These are phyloP conservation scores for Perodicticus potto DNA, from an alignment of 2,797 vertebrate genomes.

Conservation along the genomic window DNA sequence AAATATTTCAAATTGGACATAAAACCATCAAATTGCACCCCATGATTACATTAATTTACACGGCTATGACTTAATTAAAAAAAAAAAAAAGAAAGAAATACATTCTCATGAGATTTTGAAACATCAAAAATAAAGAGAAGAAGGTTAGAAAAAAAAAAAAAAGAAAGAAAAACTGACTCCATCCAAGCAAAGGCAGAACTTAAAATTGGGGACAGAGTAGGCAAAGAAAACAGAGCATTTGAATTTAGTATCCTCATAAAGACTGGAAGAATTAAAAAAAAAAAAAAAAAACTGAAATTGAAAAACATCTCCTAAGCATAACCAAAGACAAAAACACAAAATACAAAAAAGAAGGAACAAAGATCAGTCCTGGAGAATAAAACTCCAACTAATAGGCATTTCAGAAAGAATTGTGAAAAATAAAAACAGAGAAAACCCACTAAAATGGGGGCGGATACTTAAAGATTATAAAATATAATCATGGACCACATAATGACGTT, in stretches of 20 bases:
- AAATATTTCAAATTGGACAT: too few relatives aligned
- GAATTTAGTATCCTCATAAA: not conserved
- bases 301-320: not conserved
- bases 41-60: too few relatives aligned
- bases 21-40: too few relatives aligned
- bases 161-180: not conserved
- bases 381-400: not conserved
- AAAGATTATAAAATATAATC: not conserved
- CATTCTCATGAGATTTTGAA: too few relatives aligned
- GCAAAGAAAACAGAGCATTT: not conserved
- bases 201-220: not conserved
- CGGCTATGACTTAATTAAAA: too few relatives aligned
- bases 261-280: not conserved
- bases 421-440: not conserved
- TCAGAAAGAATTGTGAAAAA: conserved; percentile 17
- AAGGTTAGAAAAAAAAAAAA: not conserved
- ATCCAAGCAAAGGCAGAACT: not conserved
- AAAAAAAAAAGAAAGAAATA: too few relatives aligned
- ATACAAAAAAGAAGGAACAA: conserved; percentile 1
- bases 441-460: not conserved
- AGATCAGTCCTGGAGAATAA: not conserved
- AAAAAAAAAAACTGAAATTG: not conserved
- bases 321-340: not conserved
- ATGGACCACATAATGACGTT: not conserved
- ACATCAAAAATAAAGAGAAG: too few relatives aligned